Evolutionary conservation across 2,888 invertebrate genomes (phyloP), one percentile per base, ranked within the genome.

Genomic region (Zelleria hepariella): DNA sequence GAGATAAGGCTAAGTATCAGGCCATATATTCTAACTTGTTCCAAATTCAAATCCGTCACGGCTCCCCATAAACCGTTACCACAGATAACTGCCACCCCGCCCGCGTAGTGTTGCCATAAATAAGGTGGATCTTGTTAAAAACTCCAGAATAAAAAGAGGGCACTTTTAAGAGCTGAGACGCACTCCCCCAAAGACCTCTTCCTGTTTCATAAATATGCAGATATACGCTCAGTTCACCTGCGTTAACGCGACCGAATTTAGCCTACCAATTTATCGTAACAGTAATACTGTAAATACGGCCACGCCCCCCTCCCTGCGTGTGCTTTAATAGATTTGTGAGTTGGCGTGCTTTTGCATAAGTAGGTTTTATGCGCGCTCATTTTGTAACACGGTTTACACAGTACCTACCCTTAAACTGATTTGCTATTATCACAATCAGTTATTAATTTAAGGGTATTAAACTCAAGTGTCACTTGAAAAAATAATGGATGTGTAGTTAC

Each of bases 191-290:
- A 79, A 82, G 70, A 66, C 67, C 78, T 77, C 76, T 82, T 81
- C 77, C 78, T 78, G 80, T 82, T 80, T 79, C 83, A 86, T 88
- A 88, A 86, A 87, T 87, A 87, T 87, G 85, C 83, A 87, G 86
- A 86, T 86, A 86, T 86, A 78, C 82, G 77, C 78, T 86, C 86
- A 87, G 77, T 78, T 86, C 86, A 87, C 87, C 86, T 88, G 86
- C 80, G 81, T 74, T 78, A 80, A 82, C 80, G 75, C 83, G 80
- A 75, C 84, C 75, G 76, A 86, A 86, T 86, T 86, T 87, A 84
- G 78, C 78, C 32, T 68, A 72, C 75, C 80, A 84, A 87, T 88
- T 86, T 87, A 87, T 87, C 80, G 78, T 79, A 82, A 83, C 83
- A 86, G 80, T 84, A 84, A 82, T 83, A 83, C 80, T 84, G 82